These are phyloP conservation scores for Scaptomyza hsui DNA, from an alignment of 1,140 invertebrate genomes.

Conservation along the genomic window DNA sequence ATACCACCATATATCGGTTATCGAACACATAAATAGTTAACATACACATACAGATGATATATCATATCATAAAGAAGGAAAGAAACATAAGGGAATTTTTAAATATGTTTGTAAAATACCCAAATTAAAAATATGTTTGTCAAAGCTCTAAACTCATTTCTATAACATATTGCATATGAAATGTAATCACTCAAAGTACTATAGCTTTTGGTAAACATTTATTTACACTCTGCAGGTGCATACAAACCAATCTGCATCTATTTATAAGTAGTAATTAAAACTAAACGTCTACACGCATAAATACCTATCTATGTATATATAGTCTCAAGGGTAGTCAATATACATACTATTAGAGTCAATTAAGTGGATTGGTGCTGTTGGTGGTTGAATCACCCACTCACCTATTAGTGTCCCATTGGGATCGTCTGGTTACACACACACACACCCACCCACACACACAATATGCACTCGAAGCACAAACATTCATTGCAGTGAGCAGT, in stretches of 20 bases:
- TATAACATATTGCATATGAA: too few species aligned
- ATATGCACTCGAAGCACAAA: slow-evolving; percentile 31
- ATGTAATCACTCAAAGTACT: too few species aligned
- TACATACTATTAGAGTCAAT: slow-evolving; percentile 9
- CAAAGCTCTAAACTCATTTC: too few species aligned
- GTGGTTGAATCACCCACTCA: background rate
- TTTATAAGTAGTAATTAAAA: slow-evolving; percentile 6
- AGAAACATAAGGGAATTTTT: too few species aligned
- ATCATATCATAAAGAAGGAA: too few species aligned
- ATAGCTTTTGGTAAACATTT: too few species aligned
- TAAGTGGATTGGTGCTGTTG: background rate
- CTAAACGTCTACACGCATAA: background rate
- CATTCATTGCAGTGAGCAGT: slow-evolving; percentile 33
- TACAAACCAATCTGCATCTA: background rate
- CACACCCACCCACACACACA: too few species aligned
- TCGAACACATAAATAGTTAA: too few species aligned
- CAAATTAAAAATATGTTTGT: too few species aligned
- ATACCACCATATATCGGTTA: too few species aligned
- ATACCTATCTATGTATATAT: background rate
- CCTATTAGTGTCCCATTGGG: background rate
- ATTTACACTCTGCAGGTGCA: background rate
- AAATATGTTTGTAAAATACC: too few species aligned
- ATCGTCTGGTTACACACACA: slow-evolving; percentile 5
- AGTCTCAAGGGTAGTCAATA: background rate
- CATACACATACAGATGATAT: too few species aligned